Evolutionary conservation across 2,888 invertebrate genomes (phyloP), one percentile per base, ranked within the genome.

Genomic region (Zeuzera pyrina): DNA sequence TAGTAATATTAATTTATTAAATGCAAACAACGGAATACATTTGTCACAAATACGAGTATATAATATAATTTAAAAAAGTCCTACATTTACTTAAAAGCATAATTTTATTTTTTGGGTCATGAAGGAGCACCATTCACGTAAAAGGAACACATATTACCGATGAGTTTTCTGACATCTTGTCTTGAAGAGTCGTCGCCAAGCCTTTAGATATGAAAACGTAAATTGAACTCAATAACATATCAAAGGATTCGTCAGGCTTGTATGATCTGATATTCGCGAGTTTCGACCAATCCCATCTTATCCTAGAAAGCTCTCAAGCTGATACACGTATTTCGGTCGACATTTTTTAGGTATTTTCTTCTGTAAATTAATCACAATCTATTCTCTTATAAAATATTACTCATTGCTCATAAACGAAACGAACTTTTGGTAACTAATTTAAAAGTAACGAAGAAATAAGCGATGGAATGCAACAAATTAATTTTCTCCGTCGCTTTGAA

Each of bases 201-300:
- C 47, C 52, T 49, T 54, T 44, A 55, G 49, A 57, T 60, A 56
- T 53, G 56, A 56, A 63, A 65, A 69, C 61, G 59, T 59, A 69
- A 69, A 70, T 72, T 67, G 64, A 64, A 71, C 64, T 64, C 60
- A 61, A 62, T 64, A 68, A 61, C 64, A 61, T 66, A 66, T 71
- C 70, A 73, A 69, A 73, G 64, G 65, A 63, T 63, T 62, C 57
- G 55, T 58, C 63, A 60, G 57, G 37, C 47, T 43, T 41, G 38
- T 42, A 49, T 49, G 52, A 57, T 33, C 25, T 21, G 30, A 24
- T 21, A 16, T 44, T 49, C 48, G 41, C 47, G 54, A 52, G 53
- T 54, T 59, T 52, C 52, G 45, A 52, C 53, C 57, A 61, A 63
- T 52, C 59, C 56, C 15, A 39, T 41, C 57, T 60, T 58, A 70